Conservation (phyloP, 1,140 invertebrate species). For the Zeugodacus cucurbitae region DNA sequence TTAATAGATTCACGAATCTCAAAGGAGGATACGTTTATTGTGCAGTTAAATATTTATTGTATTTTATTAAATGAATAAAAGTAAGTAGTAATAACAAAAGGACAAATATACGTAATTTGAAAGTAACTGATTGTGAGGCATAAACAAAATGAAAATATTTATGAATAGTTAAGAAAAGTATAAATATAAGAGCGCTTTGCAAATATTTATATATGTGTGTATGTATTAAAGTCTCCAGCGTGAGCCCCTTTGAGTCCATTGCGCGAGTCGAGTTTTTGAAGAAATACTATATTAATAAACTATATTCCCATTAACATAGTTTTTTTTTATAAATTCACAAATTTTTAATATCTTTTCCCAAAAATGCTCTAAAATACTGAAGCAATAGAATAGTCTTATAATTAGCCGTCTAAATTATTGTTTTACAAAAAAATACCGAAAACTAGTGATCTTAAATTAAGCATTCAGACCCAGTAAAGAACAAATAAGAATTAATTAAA, state of each 20-base stretch:
- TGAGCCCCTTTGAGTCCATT: not conserved
- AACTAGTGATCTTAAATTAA: not conserved
- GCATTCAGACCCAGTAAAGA: not conserved
- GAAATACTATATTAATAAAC: not conserved
- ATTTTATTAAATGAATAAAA: constrained; percentile 12
- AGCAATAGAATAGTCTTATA: too few species aligned
- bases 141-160: not conserved
- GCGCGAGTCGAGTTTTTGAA: not conserved
- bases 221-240: not conserved
- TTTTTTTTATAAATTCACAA: too few species aligned
- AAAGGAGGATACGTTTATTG: not conserved
- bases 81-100: not conserved
- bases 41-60: constrained; percentile 33
- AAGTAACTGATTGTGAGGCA: constrained; percentile 31
- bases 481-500: not conserved
- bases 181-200: not conserved
- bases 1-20: not conserved
- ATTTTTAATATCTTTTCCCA: too few species aligned
- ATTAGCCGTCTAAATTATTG: not conserved
- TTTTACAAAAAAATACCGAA: not conserved
- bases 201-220: not conserved
- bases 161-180: not conserved
- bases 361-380: too few species aligned
- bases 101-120: constrained; percentile 36
- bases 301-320: not conserved